These are phyloP conservation scores for Charina bottae DNA, from an alignment of 2,113 vertebrate species.

Conservation along the genomic window DNA sequence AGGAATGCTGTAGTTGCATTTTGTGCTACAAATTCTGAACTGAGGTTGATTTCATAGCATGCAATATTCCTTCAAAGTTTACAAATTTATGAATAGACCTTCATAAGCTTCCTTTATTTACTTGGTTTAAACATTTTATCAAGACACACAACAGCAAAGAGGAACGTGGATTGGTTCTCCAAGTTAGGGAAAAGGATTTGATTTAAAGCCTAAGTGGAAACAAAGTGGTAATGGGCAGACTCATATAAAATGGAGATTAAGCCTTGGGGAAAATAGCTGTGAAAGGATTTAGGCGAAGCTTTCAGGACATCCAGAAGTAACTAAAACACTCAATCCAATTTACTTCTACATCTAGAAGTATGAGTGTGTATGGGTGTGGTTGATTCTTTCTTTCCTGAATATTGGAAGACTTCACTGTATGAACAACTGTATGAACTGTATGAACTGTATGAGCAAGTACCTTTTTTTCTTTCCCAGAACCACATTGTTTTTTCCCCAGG, in stretches of 20 bases:
- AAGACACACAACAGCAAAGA: neutral
- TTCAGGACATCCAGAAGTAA: neutral
- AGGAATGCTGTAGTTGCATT: neutral
- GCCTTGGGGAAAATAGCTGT: neutral
- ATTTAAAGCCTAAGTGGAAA: neutral
- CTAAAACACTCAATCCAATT: neutral
- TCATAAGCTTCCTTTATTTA: neutral
- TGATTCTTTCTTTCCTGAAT: neutral
- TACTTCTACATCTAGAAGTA: neutral
- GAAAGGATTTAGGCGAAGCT: neutral
- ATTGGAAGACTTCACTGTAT: neutral
- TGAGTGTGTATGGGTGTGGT: neutral
- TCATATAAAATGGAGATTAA: neutral
- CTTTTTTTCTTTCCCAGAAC: neutral
- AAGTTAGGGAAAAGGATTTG: neutral
- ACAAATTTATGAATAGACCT: neutral
- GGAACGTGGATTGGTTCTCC: neutral
- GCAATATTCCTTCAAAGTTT: neutral
- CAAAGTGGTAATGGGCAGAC: neutral
- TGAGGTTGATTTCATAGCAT: neutral
- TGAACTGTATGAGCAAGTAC: too few relatives aligned
- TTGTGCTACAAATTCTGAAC: neutral
- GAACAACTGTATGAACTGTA: too few relatives aligned
- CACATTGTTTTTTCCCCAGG: neutral
- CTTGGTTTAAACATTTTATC: neutral